Percentiles rank a stretch among this genome's conserved stretches.
Conservation (phyloP, 2,888 invertebrate species). For the Cremastobaeus sp. region DNA sequence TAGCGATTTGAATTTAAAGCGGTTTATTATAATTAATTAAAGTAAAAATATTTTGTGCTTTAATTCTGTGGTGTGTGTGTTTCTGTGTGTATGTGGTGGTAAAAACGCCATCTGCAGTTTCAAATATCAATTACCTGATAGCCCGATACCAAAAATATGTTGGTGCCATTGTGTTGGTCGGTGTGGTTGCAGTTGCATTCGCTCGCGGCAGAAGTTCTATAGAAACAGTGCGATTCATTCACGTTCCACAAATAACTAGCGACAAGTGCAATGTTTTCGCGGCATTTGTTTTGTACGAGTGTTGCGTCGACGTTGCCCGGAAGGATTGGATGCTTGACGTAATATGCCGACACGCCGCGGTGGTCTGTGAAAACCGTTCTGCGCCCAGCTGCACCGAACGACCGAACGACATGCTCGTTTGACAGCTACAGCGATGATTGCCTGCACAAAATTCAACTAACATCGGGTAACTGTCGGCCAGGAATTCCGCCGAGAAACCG, state of each 20-base stretch:
- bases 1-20: too few relatives aligned
- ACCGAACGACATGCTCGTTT: conserved; percentile 14
- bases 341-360: not conserved
- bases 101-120: too few relatives aligned
- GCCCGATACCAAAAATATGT: too few relatives aligned
- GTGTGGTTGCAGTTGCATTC: not conserved
- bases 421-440: conserved; percentile 24
- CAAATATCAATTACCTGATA: too few relatives aligned
- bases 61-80: too few relatives aligned
- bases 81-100: too few relatives aligned
- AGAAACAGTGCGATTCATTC: too few relatives aligned
- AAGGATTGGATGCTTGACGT: conserved; percentile 29
- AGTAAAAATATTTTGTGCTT: too few relatives aligned
- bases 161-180: not conserved
- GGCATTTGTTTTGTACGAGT: conserved; percentile 22
- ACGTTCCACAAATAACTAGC: conserved; percentile 16
- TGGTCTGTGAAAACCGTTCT: not conserved
- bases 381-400: not conserved
- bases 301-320: conserved; percentile 18
- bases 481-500: too few relatives aligned
- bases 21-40: too few relatives aligned
- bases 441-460: conserved; percentile 11
- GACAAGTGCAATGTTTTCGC: conserved; percentile 22
- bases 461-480: too few relatives aligned
- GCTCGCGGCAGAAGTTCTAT: conserved; percentile 1